These are phyloP conservation scores for Sisor rabdophorus DNA, from an alignment of 2,113 vertebrate species.

Conservation along the genomic window DNA sequence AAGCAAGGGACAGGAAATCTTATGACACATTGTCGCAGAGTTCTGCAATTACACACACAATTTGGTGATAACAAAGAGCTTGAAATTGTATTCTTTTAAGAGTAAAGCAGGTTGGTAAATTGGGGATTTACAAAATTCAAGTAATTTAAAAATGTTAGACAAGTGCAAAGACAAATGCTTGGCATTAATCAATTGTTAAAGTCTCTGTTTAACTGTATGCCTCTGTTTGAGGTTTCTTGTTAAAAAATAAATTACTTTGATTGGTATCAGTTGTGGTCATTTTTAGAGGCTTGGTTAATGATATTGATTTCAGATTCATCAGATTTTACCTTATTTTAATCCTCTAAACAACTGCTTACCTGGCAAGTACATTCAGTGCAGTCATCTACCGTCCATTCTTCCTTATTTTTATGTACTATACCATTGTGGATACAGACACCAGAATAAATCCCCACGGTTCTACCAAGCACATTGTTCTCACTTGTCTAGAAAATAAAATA, in stretches of 20 bases:
- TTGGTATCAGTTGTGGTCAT: conserved; percentile 9
- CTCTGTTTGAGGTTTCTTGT: conserved; percentile 3
- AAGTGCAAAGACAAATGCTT: conserved; percentile 29
- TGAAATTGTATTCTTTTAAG: background rate
- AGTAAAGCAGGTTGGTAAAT: background rate
- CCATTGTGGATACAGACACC: conserved; percentile 90
- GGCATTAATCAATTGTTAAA: conserved; percentile 12
- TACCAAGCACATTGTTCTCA: conserved; percentile 78
- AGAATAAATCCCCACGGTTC: conserved; percentile 67
- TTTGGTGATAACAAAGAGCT: conserved; percentile 3
- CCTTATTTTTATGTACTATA: conserved; percentile 82
- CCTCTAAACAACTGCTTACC: conserved; percentile 60
- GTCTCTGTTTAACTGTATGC: conserved; percentile 35
- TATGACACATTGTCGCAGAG: conserved; percentile 90
- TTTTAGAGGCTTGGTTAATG: conserved; percentile 25
- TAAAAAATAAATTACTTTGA: conserved; percentile 3
- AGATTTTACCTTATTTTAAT: no score
- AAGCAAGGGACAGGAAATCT: conserved; percentile 93
- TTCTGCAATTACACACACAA: conserved; percentile 68
- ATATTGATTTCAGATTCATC: conserved; percentile 58
- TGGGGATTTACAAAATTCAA: background rate
- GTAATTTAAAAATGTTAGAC: conserved; percentile 12
- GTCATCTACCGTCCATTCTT: conserved; percentile 93
- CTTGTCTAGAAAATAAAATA: conserved; percentile 69
- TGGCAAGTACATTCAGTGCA: conserved; percentile 96